Evolutionary conservation across 2,888 invertebrate species (phyloP), one percentile per base, ranked within the genome.

Genomic region (Andrena camellia): DNA sequence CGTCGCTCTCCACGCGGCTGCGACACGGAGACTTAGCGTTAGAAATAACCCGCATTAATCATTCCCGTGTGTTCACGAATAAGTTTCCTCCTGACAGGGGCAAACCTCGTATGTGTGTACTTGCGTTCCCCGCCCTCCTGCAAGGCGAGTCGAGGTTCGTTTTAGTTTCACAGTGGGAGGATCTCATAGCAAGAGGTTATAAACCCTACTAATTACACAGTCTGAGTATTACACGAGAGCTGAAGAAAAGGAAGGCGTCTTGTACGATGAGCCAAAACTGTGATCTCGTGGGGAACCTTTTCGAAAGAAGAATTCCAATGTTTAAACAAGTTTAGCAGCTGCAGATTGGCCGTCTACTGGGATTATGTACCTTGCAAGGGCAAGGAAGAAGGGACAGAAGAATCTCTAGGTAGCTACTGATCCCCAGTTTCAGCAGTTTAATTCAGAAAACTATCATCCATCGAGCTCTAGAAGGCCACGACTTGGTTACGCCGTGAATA

Each of bases 41-140:
- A 29, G 78, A 83, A 82, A 84, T 84, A 84, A 60, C 69, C n/a
- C 31, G 70, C 67, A 75, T 84, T 84, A 82, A 84, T 84, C 83
- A 82, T 64, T 74, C 63, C 68, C 52, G 74, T 70, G 78, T 74
- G 60, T 71, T 67, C 77, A 7, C 72, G 33, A 60, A 48, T 59
- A 52, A 67, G 74, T 60, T 78, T 75, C 70, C 67, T 70, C 48
- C 73, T 52, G 57, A 42, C 52, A 29, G n/a, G 35, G 31, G 26
- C 52, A 42, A 13, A 60, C 31, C 35, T 54, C 54, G 2, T 66
- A 50, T 78, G 78, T 70, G 66, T 73, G 42, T 50, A 42, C 17
- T 42, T 17, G 13, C 5, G 42, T 17, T 4, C 63, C 54, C 66
- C 31, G 31, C 66, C 31, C 29, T 31, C 4, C 69, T 4, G 69